Conservation (phyloP, 2,888 invertebrate species). For the Zygogramma bicolorata region DNA sequence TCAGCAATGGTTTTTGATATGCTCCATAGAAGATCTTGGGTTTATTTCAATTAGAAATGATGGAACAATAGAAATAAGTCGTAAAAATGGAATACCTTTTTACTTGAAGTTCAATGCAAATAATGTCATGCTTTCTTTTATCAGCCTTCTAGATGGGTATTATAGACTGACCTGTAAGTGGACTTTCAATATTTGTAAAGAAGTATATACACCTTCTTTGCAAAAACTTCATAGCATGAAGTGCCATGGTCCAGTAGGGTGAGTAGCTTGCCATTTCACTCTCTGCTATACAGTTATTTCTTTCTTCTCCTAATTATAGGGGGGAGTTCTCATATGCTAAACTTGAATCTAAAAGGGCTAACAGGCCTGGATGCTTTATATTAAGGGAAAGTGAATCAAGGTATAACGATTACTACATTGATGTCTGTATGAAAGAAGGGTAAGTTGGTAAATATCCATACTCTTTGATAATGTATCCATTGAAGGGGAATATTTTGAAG, state of each 20-base stretch:
- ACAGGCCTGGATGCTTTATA: slow-evolving; percentile 83
- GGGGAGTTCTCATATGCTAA: slow-evolving; percentile 88
- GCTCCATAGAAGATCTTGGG: slow-evolving; percentile 86
- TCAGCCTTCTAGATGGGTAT: slow-evolving; percentile 87
- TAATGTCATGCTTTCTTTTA: slow-evolving; percentile 80
- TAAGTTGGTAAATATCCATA: too few relatives aligned
- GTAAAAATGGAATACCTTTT: slow-evolving; percentile 82
- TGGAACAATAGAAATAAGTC: slow-evolving; percentile 80
- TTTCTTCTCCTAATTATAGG: slow-evolving; percentile 71
- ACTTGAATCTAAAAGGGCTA: slow-evolving; percentile 81
- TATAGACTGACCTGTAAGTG: slow-evolving; percentile 89
- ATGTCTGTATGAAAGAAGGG: slow-evolving; percentile 83
- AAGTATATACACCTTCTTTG: slow-evolving; percentile 84
- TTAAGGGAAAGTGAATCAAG: slow-evolving; percentile 84
- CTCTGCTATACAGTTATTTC: too few relatives aligned
- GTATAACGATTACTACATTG: slow-evolving; percentile 85
- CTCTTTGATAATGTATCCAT: too few relatives aligned
- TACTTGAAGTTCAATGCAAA: slow-evolving; percentile 79
- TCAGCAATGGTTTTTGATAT: slow-evolving; percentile 78
- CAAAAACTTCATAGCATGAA: slow-evolving; percentile 78
- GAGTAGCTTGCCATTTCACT: slow-evolving; percentile 59
- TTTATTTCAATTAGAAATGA: slow-evolving; percentile 82
- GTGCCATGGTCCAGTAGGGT: slow-evolving; percentile 94
- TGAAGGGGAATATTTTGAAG: too few relatives aligned
- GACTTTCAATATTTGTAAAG: slow-evolving; percentile 90